These are phyloP conservation scores for Aradus depressus DNA, from an alignment of 2,888 invertebrate species.

Conservation along the genomic window DNA sequence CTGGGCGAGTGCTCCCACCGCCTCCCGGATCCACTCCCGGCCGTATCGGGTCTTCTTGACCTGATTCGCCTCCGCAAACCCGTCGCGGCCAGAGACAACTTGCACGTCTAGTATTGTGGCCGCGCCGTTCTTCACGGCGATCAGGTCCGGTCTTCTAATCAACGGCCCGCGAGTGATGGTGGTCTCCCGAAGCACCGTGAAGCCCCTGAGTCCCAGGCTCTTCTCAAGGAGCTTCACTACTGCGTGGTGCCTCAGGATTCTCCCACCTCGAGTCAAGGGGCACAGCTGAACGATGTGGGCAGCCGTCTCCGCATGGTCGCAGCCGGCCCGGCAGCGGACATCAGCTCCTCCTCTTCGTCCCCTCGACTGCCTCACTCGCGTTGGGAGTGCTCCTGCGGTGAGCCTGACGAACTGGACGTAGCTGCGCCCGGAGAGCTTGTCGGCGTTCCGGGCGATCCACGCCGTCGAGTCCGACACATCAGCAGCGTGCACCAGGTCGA, in stretches of 20 bases:
- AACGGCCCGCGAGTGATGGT: no score
- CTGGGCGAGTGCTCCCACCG: no score
- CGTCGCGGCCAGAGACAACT: no score
- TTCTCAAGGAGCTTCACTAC: no score
- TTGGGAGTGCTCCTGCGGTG: slow-evolving; percentile 34
- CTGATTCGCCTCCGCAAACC: no score
- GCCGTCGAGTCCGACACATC: neutral
- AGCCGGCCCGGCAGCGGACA: slow-evolving; percentile 33
- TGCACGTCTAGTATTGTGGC: no score
- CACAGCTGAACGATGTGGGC: slow-evolving; percentile 35
- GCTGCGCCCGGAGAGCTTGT: slow-evolving; percentile 32
- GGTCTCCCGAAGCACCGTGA: no score
- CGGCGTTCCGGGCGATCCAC: neutral
- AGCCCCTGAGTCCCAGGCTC: neutral
- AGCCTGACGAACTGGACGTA: slow-evolving; percentile 33
- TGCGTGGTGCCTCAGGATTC: slow-evolving; percentile 33
- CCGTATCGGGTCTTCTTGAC: no score
- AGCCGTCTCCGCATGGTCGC: slow-evolving; percentile 33
- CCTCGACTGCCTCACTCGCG: slow-evolving; percentile 30
- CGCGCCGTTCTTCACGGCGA: no score
- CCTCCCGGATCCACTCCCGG: no score
- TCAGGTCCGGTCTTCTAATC: no score
- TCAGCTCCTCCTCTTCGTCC: slow-evolving; percentile 20
- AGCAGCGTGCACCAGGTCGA: slow-evolving; percentile 2
- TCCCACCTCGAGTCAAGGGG: slow-evolving; percentile 35